phyloP scores from a whole-genome alignment of 2,888 invertebrate species.

The Apotomis capreana region DNA sequence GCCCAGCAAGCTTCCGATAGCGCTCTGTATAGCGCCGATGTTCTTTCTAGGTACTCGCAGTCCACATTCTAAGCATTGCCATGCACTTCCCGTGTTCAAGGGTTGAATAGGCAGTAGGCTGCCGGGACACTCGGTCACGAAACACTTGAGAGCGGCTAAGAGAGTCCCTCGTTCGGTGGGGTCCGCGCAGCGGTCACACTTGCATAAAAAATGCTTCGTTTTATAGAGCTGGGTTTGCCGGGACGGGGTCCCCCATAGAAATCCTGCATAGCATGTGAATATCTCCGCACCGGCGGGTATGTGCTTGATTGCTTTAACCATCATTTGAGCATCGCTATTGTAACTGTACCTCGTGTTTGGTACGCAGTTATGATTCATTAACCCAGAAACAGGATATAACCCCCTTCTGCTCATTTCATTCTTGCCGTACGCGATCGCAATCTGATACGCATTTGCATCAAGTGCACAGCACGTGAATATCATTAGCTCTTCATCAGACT shows the following conservation, averaged over 20 bases:
- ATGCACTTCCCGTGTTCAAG: conserved; percentile 75
- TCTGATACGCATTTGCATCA: conserved; percentile 88
- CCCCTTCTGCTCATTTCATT: conserved; percentile 83
- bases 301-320: conserved; percentile 82
- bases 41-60: conserved; percentile 76
- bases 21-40: conserved; percentile 76
- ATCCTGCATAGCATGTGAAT: conserved; percentile 85
- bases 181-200: conserved; percentile 86
- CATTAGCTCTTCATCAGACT: conserved; percentile 84
- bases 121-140: conserved; percentile 78
- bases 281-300: conserved; percentile 86
- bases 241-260: conserved; percentile 87
- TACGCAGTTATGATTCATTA: conserved; percentile 88
- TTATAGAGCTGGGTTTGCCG: conserved; percentile 84
- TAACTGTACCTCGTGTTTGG: conserved; percentile 87
- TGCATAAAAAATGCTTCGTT: conserved; percentile 88
- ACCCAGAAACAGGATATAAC: conserved; percentile 86
- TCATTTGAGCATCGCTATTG: conserved; percentile 82
- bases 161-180: conserved; percentile 85
- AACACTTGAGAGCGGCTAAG: conserved; percentile 84
- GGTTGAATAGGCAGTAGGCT: conserved; percentile 83
- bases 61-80: conserved; percentile 84
- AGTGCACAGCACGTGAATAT: conserved; percentile 83
- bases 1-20: conserved; percentile 82
- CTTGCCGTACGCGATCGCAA: conserved; percentile 71